Evolutionary conservation across 2,888 invertebrate genomes (phyloP).

Genomic region (Cantharis rufa): DNA sequence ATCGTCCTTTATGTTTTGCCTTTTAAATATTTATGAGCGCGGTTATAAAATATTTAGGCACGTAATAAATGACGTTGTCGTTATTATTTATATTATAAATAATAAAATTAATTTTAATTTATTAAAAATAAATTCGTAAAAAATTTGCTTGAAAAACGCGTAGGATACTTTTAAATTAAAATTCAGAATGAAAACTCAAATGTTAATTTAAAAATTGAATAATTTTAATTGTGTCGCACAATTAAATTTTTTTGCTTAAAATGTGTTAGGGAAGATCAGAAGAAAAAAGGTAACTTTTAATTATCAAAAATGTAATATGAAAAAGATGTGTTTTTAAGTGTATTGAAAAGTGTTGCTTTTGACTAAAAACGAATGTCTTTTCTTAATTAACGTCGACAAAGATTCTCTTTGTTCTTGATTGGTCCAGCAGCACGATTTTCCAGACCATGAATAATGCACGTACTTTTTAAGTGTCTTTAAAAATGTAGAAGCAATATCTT

Average conservation of each 20-base stretch:
- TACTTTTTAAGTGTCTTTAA: slow-evolving; percentile 28
- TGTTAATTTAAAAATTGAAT: not conserved
- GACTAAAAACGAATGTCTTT: slow-evolving; percentile 17
- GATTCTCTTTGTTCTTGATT: slow-evolving; percentile 26
- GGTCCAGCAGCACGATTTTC: slow-evolving; percentile 25
- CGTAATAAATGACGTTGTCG: not conserved
- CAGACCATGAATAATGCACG: slow-evolving; percentile 30
- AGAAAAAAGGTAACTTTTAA: not conserved
- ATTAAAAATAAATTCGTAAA: not conserved
- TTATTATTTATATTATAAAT: not conserved
- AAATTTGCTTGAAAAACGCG: not conserved
- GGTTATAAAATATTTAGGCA: not conserved
- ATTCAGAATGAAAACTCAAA: not conserved
- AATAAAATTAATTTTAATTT: not conserved
- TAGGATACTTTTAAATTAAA: not conserved
- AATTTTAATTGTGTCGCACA: not conserved
- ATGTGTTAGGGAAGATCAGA: not conserved
- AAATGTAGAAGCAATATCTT: slow-evolving; percentile 33
- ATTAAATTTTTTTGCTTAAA: not conserved
- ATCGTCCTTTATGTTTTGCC: not conserved
- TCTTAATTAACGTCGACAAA: slow-evolving; percentile 28
- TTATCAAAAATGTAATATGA: not conserved
- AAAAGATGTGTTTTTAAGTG: slow-evolving; percentile 1
- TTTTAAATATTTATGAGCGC: not conserved
- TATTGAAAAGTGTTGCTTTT: slow-evolving; percentile 24